phyloP scores from a whole-genome alignment of 2,888 invertebrate genomes.

The Mantis religiosa region DNA sequence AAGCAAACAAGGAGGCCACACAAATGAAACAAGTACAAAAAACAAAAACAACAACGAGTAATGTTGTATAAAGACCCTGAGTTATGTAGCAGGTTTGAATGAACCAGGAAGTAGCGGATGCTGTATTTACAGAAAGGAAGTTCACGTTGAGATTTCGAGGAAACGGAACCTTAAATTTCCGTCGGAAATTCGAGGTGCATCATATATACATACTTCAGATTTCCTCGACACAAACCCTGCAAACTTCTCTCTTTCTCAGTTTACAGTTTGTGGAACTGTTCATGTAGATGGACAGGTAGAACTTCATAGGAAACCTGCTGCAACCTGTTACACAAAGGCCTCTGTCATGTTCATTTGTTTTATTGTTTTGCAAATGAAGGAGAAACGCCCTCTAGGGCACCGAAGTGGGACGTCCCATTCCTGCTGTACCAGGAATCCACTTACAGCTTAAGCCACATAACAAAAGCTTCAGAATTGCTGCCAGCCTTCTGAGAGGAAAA shows the following conservation, averaged over 20 bases:
- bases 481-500: too few species aligned
- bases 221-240: too few species aligned
- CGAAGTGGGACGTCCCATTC: not conserved
- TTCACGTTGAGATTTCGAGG: not conserved
- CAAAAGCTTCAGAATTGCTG: too few species aligned
- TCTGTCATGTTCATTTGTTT: not conserved
- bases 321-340: not conserved
- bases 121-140: not conserved
- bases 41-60: too few species aligned
- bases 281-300: not conserved
- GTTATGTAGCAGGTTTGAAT: too few species aligned
- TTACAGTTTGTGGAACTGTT: too few species aligned
- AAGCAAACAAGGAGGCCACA: too few species aligned
- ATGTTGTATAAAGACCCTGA: too few species aligned
- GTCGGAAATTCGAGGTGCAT: not conserved
- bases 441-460: too few species aligned
- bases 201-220: not conserved
- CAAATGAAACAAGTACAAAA: too few species aligned
- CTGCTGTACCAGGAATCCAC: too few species aligned
- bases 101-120: not conserved
- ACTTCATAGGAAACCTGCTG: not conserved
- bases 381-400: not conserved
- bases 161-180: not conserved
- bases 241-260: too few species aligned
- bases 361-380: not conserved